Percentiles rank a stretch among this genome's conserved stretches.
phyloP scores from a whole-genome alignment of 2,888 invertebrate species.

The Tenthredo livida region DNA sequence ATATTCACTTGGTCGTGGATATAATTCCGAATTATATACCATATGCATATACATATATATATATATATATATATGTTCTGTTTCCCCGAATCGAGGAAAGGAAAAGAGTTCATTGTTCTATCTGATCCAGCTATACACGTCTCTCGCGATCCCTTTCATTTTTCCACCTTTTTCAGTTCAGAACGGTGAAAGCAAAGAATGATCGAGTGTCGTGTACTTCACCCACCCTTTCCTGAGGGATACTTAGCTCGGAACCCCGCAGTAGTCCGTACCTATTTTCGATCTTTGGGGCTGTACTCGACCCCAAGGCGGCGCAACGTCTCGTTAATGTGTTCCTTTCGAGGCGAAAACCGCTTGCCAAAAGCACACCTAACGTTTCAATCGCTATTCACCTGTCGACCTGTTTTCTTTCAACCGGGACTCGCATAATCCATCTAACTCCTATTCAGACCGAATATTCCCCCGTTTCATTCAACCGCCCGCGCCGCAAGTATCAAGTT shows the following conservation, averaged over 20 bases:
- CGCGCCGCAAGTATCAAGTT: neutral
- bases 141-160: neutral
- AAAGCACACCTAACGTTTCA: slow-evolving; percentile 69
- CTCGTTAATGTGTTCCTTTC: slow-evolving; percentile 74
- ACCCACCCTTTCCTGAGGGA: slow-evolving; percentile 9
- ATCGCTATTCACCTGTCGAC: slow-evolving; percentile 70
- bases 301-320: slow-evolving; percentile 50
- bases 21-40: neutral
- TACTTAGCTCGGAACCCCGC: neutral
- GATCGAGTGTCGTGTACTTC: slow-evolving; percentile 44
- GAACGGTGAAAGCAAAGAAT: slow-evolving; percentile 29
- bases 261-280: slow-evolving; percentile 54
- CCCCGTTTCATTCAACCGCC: neutral
- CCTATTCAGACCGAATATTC: slow-evolving; percentile 50
- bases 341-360: slow-evolving; percentile 68
- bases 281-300: slow-evolving; percentile 62
- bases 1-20: neutral
- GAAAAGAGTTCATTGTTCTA: neutral
- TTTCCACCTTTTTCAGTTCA: neutral
- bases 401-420: slow-evolving; percentile 64
- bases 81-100: neutral
- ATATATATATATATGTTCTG: neutral
- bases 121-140: neutral
- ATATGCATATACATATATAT: too few relatives aligned
- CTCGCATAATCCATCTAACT: slow-evolving; percentile 72